A percentile compares a stretch with the other conserved stretches of the same genome.
phyloP scores from a whole-genome alignment of 2,797 vertebrate species.

The Anguilla anguilla region DNA sequence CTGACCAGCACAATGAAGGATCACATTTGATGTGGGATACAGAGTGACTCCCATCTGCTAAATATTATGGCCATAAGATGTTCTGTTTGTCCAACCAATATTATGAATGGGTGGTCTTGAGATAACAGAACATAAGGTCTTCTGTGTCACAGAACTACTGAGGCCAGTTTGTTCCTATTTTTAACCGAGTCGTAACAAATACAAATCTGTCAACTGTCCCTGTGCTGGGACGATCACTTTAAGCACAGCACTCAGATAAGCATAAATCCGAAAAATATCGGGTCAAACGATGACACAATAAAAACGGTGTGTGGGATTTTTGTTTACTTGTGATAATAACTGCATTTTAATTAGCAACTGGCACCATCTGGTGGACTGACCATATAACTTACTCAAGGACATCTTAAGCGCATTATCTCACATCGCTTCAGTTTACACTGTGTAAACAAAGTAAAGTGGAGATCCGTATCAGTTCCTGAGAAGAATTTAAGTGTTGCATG shows the following conservation, averaged over 20 bases:
- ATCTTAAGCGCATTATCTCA: background rate
- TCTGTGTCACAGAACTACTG: conserved; percentile 57
- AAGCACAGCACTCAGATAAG: conserved; percentile 6
- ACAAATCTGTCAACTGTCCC: background rate
- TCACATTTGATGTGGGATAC: conserved; percentile 55
- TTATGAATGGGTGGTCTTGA: conserved; percentile 73
- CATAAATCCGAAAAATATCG: background rate
- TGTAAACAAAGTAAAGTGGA: background rate
- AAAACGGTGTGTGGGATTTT: background rate
- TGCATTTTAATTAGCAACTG: conserved; percentile 39
- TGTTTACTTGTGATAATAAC: conserved; percentile 25
- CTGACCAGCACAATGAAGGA: conserved; percentile 73
- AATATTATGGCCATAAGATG: conserved; percentile 72
- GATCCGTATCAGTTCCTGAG: background rate
- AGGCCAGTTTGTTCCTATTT: conserved; percentile 46
- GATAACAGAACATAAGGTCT: conserved; percentile 61
- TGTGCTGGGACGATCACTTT: background rate
- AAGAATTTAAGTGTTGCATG: background rate
- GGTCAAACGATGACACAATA: background rate
- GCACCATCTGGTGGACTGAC: conserved; percentile 42
- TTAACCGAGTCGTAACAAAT: conserved; percentile 31
- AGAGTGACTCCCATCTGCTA: conserved; percentile 71
- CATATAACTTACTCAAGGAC: conserved; percentile 34
- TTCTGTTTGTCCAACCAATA: conserved; percentile 71
- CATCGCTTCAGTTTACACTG: background rate